Conservation (phyloP, 2,797 vertebrate genomes). For the Pseudomugil tenellus region DNA sequence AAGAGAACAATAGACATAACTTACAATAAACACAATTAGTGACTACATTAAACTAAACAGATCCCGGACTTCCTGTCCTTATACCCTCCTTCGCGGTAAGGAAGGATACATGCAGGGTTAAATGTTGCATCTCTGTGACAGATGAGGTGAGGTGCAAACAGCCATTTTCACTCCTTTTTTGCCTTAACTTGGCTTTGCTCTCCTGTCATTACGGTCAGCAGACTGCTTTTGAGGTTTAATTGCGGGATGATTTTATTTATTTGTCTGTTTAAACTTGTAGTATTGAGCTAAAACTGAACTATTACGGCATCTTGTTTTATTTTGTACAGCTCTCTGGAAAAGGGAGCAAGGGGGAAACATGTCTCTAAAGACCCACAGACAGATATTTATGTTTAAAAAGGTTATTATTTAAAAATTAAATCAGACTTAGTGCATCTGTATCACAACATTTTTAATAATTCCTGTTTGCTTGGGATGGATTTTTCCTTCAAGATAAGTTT, state of each 20-base stretch:
- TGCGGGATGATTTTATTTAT: not conserved
- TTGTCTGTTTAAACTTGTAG: not conserved
- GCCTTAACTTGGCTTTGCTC: not conserved
- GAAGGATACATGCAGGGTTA: not conserved
- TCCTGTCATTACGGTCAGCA: not conserved
- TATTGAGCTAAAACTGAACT: not conserved
- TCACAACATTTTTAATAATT: not conserved
- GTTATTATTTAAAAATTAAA: too few relatives aligned
- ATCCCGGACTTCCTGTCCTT: too few relatives aligned
- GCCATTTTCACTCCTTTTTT: not conserved
- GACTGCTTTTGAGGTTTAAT: not conserved
- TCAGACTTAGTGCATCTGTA: not conserved
- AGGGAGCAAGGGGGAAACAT: not conserved
- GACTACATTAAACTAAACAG: too few relatives aligned
- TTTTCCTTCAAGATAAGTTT: not conserved
- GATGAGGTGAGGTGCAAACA: not conserved
- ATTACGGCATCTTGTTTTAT: not conserved
- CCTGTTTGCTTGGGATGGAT: not conserved
- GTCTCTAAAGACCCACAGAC: not conserved
- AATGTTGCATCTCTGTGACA: not conserved
- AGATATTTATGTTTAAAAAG: too few relatives aligned
- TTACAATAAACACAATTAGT: too few relatives aligned
- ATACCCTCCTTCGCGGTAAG: too few relatives aligned
- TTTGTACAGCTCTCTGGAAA: not conserved
- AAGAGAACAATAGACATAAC: too few relatives aligned